These are phyloP conservation scores for Eulemur coronatus DNA, from an alignment of 2,797 vertebrate genomes.

Conservation along the genomic window DNA sequence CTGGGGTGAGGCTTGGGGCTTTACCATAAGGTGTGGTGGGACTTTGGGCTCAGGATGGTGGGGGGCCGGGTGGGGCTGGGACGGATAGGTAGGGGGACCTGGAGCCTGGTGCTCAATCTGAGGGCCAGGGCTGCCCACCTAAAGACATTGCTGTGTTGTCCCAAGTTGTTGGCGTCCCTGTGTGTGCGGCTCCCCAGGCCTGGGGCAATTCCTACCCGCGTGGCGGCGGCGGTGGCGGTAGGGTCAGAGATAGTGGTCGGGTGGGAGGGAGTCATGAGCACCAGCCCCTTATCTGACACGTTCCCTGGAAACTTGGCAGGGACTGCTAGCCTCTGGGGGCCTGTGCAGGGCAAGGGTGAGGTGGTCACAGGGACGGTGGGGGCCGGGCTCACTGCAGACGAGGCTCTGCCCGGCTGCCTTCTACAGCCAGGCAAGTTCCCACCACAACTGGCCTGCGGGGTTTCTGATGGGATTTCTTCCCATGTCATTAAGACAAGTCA, in stretches of 20 bases:
- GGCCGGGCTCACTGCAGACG: neutral
- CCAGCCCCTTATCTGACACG: constrained; percentile 86
- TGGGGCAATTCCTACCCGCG: constrained; percentile 80
- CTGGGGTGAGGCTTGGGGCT: neutral
- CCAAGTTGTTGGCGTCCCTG: constrained; percentile 70
- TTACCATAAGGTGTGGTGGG: neutral
- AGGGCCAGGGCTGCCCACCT: constrained; percentile 54
- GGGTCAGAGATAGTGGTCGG: constrained; percentile 78
- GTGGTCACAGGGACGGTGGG: neutral
- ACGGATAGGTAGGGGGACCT: neutral
- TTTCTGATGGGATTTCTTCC: neutral
- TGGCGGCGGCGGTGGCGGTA: constrained; percentile 30
- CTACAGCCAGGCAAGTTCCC: neutral
- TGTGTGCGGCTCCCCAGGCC: constrained; percentile 64
- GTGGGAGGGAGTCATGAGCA: constrained; percentile 84
- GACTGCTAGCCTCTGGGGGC: constrained; percentile 66
- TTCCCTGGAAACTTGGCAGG: constrained; percentile 90
- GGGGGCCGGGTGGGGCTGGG: neutral
- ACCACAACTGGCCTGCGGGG: neutral
- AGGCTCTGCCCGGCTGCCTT: neutral
- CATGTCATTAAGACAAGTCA: neutral
- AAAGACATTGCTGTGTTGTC: neutral
- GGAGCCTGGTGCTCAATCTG: neutral
- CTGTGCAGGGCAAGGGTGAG: constrained; percentile 18
- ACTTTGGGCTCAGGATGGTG: neutral